These are phyloP conservation scores for Steinernema feltiae DNA, from an alignment of 1,140 invertebrate species.

Conservation along the genomic window DNA sequence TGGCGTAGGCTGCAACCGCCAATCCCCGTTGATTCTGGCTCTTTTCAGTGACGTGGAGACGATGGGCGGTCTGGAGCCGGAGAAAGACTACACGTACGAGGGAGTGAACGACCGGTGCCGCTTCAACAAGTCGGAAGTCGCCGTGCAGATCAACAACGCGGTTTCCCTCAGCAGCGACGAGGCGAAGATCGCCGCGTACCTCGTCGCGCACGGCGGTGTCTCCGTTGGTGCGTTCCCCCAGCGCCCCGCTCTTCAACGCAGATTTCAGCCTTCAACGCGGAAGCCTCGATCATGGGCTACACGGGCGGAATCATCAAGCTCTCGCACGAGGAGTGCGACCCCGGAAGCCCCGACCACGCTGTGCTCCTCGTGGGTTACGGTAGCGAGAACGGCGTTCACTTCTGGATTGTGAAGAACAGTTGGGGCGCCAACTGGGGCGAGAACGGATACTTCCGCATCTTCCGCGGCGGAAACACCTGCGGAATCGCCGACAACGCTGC, in stretches of 20 bases:
- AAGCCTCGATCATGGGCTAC: neutral
- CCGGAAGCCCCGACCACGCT: constrained; percentile 65
- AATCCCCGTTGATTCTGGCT: neutral
- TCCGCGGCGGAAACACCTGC: constrained; percentile 63
- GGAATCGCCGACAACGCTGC: constrained; percentile 44
- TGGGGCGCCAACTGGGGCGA: constrained; percentile 65
- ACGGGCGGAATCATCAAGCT: neutral
- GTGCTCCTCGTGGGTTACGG: constrained; percentile 10
- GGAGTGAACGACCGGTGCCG: neutral
- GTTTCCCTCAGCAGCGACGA: neutral
- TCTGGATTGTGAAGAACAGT: constrained; percentile 62
- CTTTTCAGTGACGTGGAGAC: neutral
- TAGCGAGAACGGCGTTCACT: constrained; percentile 42
- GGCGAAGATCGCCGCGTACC: neutral
- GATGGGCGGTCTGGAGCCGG: neutral
- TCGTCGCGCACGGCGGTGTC: neutral
- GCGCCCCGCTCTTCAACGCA: neutral
- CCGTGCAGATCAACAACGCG: neutral
- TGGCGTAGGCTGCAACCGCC: neutral
- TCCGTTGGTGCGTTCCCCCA: neutral
- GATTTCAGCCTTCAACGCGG: neutral
- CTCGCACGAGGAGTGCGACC: neutral
- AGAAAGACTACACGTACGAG: neutral
- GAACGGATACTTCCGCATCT: constrained; percentile 62
- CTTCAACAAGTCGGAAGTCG: constrained; percentile 4